Base-by-base conservation (phyloP, 2,797 vertebrate species). In the Pseudopleuronectes americanus region DNA sequence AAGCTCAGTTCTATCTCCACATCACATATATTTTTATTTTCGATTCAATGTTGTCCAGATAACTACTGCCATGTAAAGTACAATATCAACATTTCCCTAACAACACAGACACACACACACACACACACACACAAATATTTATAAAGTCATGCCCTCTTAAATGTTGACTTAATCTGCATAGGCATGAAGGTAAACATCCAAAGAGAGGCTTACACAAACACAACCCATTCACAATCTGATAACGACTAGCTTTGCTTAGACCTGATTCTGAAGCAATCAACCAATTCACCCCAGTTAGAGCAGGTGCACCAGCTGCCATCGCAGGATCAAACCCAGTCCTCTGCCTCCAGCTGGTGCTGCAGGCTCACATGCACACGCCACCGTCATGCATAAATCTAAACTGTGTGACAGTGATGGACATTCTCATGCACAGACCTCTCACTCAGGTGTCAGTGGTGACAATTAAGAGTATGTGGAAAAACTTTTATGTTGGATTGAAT, bases 281-380 rank as follows among this genome's bases (percentile, higher is more conserved):
- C 85, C 85, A 86, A 72, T 89, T 87, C 82, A 83, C 81, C 61
- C 80, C 65, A 67, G 77, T 82, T 65, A 57, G 77, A 89, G 43
- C 84, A 89, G 84, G 84, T 86, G 83, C 87, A 82, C 76, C 82
- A 84, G 79, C 87, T 81, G 83, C 74, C 64, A n/a, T 14, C 66
- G 74, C 48, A n/a, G 57, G 64, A 76, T 55, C 52, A 70, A 71
- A 67, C 57, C 49, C 22, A 55, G 55, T 66, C 68, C 51, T n/a
- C 53, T 62, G 64, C 77, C 55, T 89, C 80, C 85, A 89, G 86
- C 87, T 89, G 84, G 57, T 81, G 71, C 76, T 76, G 51, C 26
- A n/a, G 66, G 21, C 64, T 56, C 71, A 43, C 49, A 62, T 22
- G 14, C 58, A 51, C 54, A 69, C 45, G n/a, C 61, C 49, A 74